Base-by-base conservation (phyloP, 2,797 vertebrate genomes). In the Kryptopterus vitreolus region DNA sequence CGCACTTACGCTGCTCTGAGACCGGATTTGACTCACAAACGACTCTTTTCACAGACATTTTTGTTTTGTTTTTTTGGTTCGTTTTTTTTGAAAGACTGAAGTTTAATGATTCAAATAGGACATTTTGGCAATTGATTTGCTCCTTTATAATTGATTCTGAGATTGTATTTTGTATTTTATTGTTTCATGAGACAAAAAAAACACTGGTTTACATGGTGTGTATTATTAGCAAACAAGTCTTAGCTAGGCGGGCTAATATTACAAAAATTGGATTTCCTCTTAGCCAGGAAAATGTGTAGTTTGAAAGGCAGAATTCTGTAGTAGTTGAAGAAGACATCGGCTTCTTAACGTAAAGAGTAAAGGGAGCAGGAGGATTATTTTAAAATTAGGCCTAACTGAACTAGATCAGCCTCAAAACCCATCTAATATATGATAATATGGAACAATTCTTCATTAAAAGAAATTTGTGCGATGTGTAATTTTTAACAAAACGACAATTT, bases 1-100 rank as follows among this genome's bases (percentile, higher is more conserved):
- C 33, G 59, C 79, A 15, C 78, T 83, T 33, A 2, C 79, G 3
- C 66, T 79, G 52, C 76, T 83, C 50, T 86, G 38, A 85, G 52
- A n/a, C 9, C 68, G 53, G 33, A 24, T 24, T 22, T n/a, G 50
- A 33, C 33, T 43, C 22, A 1, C 43, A 61, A 70, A 62, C 29
- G 3, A 73, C 43, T 24, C 1, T 31, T 48, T 48, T 59, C n/a
- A 46, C 1, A 4, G 3, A 33, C 18, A 35, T 33, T 33, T 13
- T n/a, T 76, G 1, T 75, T 29, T 26, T 13, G 16, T 26, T 48
- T 11, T 46, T 11, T 20, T 46, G 6, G n/a, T n/a, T n/a, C n/a
- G n/a, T 48, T 12, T 13, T 10, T 73, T 31, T 70, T 52, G 2
- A 35, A 55, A 53, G 31, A 73, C 70, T 24, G 31, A 74, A 7